A percentile compares a stretch with the other conserved stretches of the same genome.
These are phyloP conservation scores for Drosophila mojavensis DNA, from an alignment of 1,140 invertebrate genomes.

Conservation along the genomic window DNA sequence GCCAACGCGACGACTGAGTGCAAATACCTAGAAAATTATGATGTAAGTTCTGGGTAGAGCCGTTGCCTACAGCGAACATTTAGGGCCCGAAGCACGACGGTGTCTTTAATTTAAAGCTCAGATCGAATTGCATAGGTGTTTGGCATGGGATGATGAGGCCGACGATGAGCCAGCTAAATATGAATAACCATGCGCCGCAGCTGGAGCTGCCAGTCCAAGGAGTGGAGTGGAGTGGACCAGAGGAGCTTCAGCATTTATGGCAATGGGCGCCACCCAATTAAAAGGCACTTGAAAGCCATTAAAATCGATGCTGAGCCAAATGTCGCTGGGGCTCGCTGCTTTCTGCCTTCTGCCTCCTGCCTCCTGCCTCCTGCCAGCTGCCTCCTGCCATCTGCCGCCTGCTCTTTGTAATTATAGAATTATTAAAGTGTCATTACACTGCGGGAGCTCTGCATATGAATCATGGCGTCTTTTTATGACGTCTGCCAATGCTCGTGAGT, in stretches of 20 bases:
- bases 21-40: conserved; percentile 70
- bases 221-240: conserved; percentile 3
- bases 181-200: conserved; percentile 64
- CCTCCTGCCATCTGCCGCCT: too few species aligned
- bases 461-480: conserved; percentile 69
- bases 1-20: conserved; percentile 16
- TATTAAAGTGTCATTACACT: conserved; percentile 76
- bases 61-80: conserved; percentile 4
- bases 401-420: conserved; percentile 64
- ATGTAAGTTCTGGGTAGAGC: conserved; percentile 43
- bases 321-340: conserved; percentile 26
- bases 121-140: conserved; percentile 15
- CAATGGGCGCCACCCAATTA: conserved; percentile 75
- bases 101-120: conserved; percentile 26
- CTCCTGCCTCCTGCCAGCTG: too few species aligned
- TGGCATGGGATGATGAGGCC: not conserved
- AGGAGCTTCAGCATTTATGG: conserved; percentile 47
- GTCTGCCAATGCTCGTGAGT: conserved; percentile 60
- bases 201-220: conserved; percentile 19
- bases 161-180: conserved; percentile 35
- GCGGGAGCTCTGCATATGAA: conserved; percentile 61
- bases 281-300: conserved; percentile 67
- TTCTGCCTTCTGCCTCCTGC: too few species aligned
- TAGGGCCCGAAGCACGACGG: not conserved
- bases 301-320: conserved; percentile 50